Conservation (phyloP, 2,113 vertebrate genomes). For the Rhipidura dahli region DNA sequence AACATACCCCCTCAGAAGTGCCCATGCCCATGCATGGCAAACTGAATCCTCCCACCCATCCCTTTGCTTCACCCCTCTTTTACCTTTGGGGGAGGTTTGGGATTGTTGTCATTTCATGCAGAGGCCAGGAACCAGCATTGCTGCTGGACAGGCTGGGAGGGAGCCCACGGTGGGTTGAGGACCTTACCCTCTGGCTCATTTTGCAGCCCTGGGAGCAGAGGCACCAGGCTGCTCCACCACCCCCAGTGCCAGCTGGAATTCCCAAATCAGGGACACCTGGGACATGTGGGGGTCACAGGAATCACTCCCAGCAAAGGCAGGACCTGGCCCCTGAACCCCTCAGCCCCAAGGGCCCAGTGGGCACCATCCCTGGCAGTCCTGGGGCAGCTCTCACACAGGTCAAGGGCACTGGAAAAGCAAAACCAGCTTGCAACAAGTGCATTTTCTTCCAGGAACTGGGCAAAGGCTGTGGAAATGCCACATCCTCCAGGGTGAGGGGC, state of each 20-base stretch:
- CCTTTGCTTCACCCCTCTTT: too few relatives aligned
- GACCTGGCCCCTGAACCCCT: not conserved
- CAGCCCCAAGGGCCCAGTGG: not conserved
- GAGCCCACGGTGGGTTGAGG: accelerated
- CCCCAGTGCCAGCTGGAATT: not conserved
- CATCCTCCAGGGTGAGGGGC: not conserved
- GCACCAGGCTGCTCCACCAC: not conserved
- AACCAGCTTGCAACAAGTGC: not conserved
- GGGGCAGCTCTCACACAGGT: not conserved
- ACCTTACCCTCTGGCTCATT: accelerated
- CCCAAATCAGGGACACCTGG: not conserved
- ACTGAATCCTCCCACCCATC: accelerated
- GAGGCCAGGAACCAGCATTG: accelerated
- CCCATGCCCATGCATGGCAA: accelerated
- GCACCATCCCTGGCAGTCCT: not conserved
- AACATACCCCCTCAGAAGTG: accelerated
- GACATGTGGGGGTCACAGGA: not conserved
- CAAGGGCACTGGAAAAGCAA: not conserved
- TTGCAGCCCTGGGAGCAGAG: not conserved
- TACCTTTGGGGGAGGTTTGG: not conserved
- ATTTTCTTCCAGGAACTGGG: not conserved
- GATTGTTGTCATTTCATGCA: accelerated
- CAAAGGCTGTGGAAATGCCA: accelerated
- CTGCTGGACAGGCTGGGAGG: not conserved
- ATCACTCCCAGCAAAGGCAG: not conserved